These are phyloP conservation scores for Pseudochromis fuscus DNA, from an alignment of 2,797 vertebrate genomes.

Conservation along the genomic window DNA sequence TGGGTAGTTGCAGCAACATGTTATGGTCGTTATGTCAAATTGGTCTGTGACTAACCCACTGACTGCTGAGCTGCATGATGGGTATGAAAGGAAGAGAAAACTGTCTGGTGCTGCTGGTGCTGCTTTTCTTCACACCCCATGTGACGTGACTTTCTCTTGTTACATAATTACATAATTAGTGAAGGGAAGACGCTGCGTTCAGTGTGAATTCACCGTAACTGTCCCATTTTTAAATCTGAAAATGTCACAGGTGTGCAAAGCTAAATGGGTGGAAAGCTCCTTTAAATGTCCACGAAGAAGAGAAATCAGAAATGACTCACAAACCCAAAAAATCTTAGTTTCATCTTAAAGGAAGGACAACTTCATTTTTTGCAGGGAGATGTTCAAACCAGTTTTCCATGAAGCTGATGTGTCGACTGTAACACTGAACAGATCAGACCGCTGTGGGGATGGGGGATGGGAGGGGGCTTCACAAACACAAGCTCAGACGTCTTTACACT, in stretches of 20 bases:
- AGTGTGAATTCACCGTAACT: too few species aligned
- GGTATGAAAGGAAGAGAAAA: not conserved
- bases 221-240: not conserved
- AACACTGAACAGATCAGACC: constrained; percentile 32
- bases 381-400: constrained; percentile 16
- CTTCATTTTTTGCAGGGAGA: not conserved
- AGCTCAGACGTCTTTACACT: constrained; percentile 23
- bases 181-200: too few species aligned
- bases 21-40: not conserved
- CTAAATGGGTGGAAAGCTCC: not conserved
- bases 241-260: not conserved
- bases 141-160: too few species aligned
- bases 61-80: not conserved
- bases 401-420: constrained; percentile 28
- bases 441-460: constrained; percentile 19
- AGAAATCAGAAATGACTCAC: not conserved
- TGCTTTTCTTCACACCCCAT: too few species aligned
- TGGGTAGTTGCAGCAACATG: not conserved
- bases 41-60: not conserved
- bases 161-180: too few species aligned
- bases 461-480: constrained; percentile 38
- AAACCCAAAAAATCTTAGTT: not conserved
- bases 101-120: not conserved
- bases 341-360: constrained; percentile 8
- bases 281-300: constrained; percentile 27